These are phyloP conservation scores for Drosophila nigromelanica DNA, from an alignment of 1,140 invertebrate genomes.

Conservation along the genomic window DNA sequence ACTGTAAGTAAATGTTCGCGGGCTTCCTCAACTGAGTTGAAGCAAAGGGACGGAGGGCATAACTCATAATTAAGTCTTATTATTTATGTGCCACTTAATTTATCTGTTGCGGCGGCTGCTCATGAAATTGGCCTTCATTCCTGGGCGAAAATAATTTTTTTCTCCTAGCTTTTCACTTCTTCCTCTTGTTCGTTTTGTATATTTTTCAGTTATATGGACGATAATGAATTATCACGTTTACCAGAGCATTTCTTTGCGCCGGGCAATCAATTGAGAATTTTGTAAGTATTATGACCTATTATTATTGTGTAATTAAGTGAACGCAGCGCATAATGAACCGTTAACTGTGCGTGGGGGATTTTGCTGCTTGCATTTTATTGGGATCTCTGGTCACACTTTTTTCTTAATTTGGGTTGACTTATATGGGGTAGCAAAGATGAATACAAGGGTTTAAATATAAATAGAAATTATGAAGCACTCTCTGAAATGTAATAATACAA, in stretches of 20 bases:
- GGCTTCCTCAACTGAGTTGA: too few species aligned
- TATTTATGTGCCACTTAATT: conserved; percentile 77
- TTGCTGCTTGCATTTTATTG: not conserved
- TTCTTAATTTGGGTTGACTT: not conserved
- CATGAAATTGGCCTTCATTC: conserved; percentile 16
- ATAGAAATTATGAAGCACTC: too few species aligned
- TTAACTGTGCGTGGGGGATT: not conserved
- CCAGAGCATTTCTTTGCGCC: conserved; percentile 73
- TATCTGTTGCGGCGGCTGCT: conserved; percentile 17
- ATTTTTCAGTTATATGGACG: conserved; percentile 82
- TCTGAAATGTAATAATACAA: too few species aligned
- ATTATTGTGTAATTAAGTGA: conserved; percentile 20
- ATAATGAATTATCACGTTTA: conserved; percentile 79
- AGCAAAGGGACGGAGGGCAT: conserved; percentile 13
- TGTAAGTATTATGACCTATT: conserved; percentile 72
- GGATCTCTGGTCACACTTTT: conserved; percentile 14
- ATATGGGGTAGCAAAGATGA: too few species aligned
- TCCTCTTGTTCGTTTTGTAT: conserved; percentile 5
- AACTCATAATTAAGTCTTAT: conserved; percentile 73
- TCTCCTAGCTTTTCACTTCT: conserved; percentile 5
- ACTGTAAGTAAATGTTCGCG: conserved; percentile 64
- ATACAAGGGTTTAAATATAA: too few species aligned
- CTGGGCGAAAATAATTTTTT: not conserved
- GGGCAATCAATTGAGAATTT: conserved; percentile 78
- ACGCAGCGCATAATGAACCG: not conserved